phyloP scores from a whole-genome alignment of 1,140 invertebrate genomes.

The Camponotus pennsylvanicus region DNA sequence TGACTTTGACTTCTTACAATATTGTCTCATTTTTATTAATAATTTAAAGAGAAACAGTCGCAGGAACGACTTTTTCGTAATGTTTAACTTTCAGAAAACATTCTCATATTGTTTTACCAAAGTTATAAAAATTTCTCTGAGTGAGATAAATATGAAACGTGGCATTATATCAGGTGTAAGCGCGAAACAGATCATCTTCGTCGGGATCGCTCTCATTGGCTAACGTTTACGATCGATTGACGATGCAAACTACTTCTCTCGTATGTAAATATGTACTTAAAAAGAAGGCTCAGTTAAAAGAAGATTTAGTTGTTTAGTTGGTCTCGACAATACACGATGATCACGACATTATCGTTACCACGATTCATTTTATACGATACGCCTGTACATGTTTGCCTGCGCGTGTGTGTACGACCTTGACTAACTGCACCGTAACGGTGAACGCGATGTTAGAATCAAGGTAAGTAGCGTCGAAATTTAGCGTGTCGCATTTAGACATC shows the following conservation, averaged over 20 bases:
- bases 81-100: too few species aligned
- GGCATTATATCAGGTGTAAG: not conserved
- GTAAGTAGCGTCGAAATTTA: constrained; percentile 25
- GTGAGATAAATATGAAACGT: not conserved
- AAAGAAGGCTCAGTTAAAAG: constrained; percentile 34
- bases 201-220: not conserved
- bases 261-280: constrained; percentile 81
- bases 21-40: too few species aligned
- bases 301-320: constrained; percentile 79
- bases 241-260: constrained; percentile 65
- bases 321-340: constrained; percentile 78
- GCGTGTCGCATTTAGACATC: not conserved
- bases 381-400: constrained; percentile 59
- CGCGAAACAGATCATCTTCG: not conserved
- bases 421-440: not conserved
- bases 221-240: constrained; percentile 34
- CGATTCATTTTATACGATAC: constrained; percentile 76
- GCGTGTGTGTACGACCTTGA: constrained; percentile 23
- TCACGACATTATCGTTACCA: constrained; percentile 63
- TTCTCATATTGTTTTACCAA: too few species aligned
- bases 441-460: constrained; percentile 3
- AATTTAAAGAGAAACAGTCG: too few species aligned
- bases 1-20: too few species aligned
- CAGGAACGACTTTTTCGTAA: too few species aligned
- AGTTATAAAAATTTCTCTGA: too few species aligned